Conservation (phyloP, 2,113 vertebrate species). For the Dissostichus mawsoni region DNA sequence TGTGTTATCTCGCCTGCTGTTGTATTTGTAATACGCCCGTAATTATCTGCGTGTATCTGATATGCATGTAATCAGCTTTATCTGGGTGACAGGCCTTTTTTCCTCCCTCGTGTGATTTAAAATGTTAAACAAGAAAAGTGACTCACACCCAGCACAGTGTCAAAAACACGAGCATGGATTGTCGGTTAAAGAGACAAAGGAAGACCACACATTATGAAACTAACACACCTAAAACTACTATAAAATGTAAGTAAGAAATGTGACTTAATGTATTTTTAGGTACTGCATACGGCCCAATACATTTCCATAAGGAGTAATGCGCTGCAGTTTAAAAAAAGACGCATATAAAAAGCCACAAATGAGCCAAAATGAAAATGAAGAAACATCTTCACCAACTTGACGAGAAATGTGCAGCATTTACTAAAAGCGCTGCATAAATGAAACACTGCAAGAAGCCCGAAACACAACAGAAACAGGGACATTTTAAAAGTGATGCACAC, state of each 20-base stretch:
- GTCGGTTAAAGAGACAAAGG: slow-evolving; percentile 31
- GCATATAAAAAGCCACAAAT: too few species aligned
- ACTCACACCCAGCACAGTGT: slow-evolving; percentile 38
- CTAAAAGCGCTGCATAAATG: too few species aligned
- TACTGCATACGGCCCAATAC: neutral
- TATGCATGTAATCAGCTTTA: slow-evolving; percentile 78
- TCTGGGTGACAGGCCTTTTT: slow-evolving; percentile 68
- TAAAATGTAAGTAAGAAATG: neutral
- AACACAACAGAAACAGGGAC: too few species aligned
- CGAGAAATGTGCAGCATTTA: too few species aligned
- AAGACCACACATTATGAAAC: slow-evolving; percentile 20
- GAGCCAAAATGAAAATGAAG: too few species aligned
- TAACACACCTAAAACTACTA: neutral
- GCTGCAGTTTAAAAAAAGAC: too few species aligned
- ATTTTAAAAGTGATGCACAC: too few species aligned
- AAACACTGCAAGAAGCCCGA: too few species aligned
- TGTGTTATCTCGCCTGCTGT: slow-evolving; percentile 68
- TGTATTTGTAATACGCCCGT: slow-evolving; percentile 73
- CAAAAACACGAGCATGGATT: slow-evolving; percentile 22
- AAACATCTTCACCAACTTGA: too few species aligned
- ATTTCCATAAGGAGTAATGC: too few species aligned
- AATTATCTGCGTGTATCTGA: slow-evolving; percentile 78
- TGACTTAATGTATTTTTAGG: slow-evolving; percentile 1
- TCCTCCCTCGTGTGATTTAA: slow-evolving; percentile 44
- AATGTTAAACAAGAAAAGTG: slow-evolving; percentile 56